phyloP scores from a whole-genome alignment of 2,888 invertebrate genomes.

The Rhamphomyia laevipes region DNA sequence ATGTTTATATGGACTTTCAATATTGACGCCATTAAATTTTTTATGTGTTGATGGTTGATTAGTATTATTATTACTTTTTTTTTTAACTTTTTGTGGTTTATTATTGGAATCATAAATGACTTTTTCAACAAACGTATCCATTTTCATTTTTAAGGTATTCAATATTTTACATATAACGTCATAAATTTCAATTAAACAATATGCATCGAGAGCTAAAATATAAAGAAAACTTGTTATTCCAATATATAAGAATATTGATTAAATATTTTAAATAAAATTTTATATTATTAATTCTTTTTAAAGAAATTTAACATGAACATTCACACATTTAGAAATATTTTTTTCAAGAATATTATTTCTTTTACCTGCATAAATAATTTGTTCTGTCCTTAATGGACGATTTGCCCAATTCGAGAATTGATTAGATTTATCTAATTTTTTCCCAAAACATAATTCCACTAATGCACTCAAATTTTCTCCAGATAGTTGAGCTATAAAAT shows the following conservation, averaged over 20 bases:
- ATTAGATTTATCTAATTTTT: slow-evolving; percentile 71
- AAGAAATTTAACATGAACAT: not conserved
- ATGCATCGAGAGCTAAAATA: slow-evolving; percentile 66
- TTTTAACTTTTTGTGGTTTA: slow-evolving; percentile 17
- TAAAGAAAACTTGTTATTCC: not conserved
- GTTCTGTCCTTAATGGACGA: slow-evolving; percentile 64
- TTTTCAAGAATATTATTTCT: not conserved
- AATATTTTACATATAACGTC: slow-evolving; percentile 40
- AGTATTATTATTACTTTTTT: slow-evolving; percentile 7
- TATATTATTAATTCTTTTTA: not conserved
- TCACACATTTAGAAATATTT: not conserved
- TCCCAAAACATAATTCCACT: slow-evolving; percentile 63
- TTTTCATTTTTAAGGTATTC: slow-evolving; percentile 32
- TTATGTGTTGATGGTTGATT: not conserved
- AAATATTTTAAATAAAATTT: not conserved
- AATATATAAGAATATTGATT: not conserved
- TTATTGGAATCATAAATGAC: slow-evolving; percentile 13
- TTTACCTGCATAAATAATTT: slow-evolving; percentile 63
- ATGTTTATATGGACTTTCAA: not conserved
- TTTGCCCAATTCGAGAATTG: slow-evolving; percentile 88
- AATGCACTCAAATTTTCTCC: slow-evolving; percentile 62
- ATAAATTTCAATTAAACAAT: slow-evolving; percentile 72
- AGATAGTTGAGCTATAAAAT: slow-evolving; percentile 17
- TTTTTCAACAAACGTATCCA: slow-evolving; percentile 36
- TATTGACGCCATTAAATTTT: not conserved